These are phyloP conservation scores for Lottia scabra DNA, from an alignment of 2,888 invertebrate genomes.

Conservation along the genomic window DNA sequence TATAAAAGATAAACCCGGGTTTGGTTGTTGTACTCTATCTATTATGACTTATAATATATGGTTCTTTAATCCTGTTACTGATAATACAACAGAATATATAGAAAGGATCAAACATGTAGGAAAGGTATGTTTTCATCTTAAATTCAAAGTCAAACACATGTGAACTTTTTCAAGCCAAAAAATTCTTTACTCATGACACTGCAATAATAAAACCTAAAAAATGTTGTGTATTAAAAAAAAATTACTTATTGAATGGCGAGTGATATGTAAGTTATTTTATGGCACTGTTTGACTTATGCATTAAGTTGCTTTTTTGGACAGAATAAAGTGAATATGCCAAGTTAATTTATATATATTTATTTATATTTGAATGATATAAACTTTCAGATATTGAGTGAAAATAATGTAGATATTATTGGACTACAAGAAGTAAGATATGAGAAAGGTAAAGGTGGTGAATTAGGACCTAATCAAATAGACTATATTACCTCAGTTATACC, in stretches of 20 bases:
- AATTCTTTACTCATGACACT: no score
- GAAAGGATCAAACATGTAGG: slow-evolving; percentile 34
- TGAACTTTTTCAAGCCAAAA: no score
- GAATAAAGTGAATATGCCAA: no score
- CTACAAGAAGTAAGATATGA: slow-evolving; percentile 57
- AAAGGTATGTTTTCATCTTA: slow-evolving; percentile 25
- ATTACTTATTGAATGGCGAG: no score
- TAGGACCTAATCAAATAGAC: slow-evolving; percentile 52
- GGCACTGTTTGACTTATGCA: no score
- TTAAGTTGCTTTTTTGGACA: no score
- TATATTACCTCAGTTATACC: slow-evolving; percentile 42
- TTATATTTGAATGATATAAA: background rate
- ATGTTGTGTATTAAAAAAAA: background rate
- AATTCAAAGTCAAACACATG: no score
- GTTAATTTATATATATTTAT: background rate
- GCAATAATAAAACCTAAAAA: background rate
- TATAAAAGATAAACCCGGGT: background rate
- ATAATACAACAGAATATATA: slow-evolving; percentile 30
- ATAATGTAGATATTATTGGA: slow-evolving; percentile 46
- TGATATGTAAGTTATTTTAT: no score
- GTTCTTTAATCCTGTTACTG: slow-evolving; percentile 42
- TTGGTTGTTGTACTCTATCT: slow-evolving; percentile 15
- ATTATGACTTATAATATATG: slow-evolving; percentile 49
- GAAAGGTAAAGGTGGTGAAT: slow-evolving; percentile 39
- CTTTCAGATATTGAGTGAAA: slow-evolving; percentile 30